Percentiles rank a stretch among this genome's conserved stretches.
Evolutionary conservation across 2,888 invertebrate genomes (phyloP).

Genomic region (Chalcis sispes): DNA sequence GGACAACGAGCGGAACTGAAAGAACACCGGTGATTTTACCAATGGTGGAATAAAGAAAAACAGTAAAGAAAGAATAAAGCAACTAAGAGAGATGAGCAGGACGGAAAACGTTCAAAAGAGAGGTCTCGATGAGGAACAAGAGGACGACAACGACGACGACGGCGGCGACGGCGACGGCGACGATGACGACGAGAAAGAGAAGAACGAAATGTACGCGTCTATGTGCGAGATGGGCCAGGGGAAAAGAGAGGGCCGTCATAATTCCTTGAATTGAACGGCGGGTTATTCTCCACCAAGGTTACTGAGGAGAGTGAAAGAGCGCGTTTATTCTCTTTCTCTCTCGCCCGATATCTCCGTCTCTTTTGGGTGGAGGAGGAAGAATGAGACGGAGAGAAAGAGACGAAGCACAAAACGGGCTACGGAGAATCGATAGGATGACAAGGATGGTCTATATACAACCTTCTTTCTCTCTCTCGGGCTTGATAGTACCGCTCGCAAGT

Average conservation of each 20-base stretch:
- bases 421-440: constrained; percentile 56
- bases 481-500: constrained; percentile 14
- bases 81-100: constrained; percentile 16
- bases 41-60: constrained; percentile 22
- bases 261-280: constrained; percentile 76
- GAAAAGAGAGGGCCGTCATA: constrained; percentile 73
- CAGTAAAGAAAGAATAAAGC: constrained; percentile 4
- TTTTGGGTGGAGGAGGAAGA: constrained; percentile 6
- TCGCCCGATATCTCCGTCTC: constrained; percentile 5
- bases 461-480: constrained; percentile 7
- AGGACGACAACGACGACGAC: constrained; percentile 22
- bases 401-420: constrained; percentile 20
- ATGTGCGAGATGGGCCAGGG: constrained; percentile 59
- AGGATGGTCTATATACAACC: constrained; percentile 35
- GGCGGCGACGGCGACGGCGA: constrained; percentile 24
- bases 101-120: constrained; percentile 44
- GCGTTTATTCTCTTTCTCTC: constrained; percentile 18
- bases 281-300: constrained; percentile 75
- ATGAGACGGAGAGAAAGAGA: constrained; percentile 20
- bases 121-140: constrained; percentile 42
- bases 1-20: too few relatives aligned
- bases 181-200: constrained; percentile 10
- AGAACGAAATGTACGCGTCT: constrained; percentile 28
- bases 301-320: constrained; percentile 62
- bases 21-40: too few relatives aligned